A percentile compares a stretch with the other conserved stretches of the same genome.
Evolutionary conservation across 1,140 invertebrate species (phyloP).

Genomic region (Drosophila saltans): DNA sequence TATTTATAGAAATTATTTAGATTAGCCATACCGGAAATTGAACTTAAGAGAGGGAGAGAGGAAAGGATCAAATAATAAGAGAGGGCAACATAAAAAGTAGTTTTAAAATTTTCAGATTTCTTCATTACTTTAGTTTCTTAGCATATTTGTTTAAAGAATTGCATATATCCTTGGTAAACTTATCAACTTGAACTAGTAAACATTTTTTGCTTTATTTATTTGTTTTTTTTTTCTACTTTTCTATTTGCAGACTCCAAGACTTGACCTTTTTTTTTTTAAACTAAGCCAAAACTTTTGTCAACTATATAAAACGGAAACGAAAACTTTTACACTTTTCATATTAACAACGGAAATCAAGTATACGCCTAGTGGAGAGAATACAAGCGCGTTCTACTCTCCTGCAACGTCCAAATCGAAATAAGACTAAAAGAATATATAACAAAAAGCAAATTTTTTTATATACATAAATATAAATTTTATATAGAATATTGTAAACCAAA

Average conservation of each 20-base stretch:
- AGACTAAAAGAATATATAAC: constrained; percentile 26
- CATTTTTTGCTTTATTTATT: too few relatives aligned
- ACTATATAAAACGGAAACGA: constrained; percentile 26
- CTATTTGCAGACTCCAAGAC: constrained; percentile 55
- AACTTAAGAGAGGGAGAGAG: too few relatives aligned
- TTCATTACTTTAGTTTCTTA: too few relatives aligned
- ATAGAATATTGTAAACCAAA: constrained; percentile 55
- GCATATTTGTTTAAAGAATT: too few relatives aligned
- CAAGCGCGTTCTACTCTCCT: constrained; percentile 34
- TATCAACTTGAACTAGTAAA: too few relatives aligned
- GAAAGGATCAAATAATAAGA: too few relatives aligned
- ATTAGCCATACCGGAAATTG: neutral
- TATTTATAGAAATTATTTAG: neutral
- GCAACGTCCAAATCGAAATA: constrained; percentile 42
- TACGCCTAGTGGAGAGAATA: constrained; percentile 30
- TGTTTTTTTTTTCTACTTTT: neutral
- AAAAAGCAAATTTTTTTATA: constrained; percentile 25
- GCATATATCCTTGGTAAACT: too few relatives aligned
- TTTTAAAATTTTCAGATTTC: too few relatives aligned
- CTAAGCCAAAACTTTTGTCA: constrained; percentile 49
- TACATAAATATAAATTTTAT: constrained; percentile 37
- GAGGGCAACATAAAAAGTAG: too few relatives aligned
- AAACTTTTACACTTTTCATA: constrained; percentile 42
- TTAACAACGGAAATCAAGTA: constrained; percentile 36
- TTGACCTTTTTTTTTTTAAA: constrained; percentile 13